Conservation (phyloP, 2,113 vertebrate species). For the Pyrgilauda ruficollis region DNA sequence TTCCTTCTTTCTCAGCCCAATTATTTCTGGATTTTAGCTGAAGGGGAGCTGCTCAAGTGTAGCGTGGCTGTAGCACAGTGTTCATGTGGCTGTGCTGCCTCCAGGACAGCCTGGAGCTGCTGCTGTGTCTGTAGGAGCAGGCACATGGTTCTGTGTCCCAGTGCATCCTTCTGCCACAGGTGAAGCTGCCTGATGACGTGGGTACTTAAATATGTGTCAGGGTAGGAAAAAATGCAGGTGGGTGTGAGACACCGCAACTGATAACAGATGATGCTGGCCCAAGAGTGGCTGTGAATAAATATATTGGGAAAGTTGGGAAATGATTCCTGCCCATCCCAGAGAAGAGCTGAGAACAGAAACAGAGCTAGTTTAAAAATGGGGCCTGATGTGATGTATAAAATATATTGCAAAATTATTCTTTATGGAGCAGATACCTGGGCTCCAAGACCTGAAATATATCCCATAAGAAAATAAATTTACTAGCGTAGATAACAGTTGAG, state of each 20-base stretch:
- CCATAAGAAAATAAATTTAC: background rate
- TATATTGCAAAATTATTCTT: background rate
- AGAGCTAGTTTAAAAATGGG: background rate
- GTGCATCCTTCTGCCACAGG: background rate
- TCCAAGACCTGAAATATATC: background rate
- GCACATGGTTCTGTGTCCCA: background rate
- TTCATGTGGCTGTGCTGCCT: background rate
- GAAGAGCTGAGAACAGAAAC: background rate
- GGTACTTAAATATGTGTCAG: background rate
- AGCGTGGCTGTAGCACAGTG: background rate
- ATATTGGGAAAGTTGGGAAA: background rate
- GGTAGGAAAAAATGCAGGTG: conserved; percentile 35
- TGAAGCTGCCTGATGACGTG: background rate
- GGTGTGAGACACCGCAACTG: conserved; percentile 9
- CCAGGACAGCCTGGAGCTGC: background rate
- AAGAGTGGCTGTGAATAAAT: conserved; percentile 1
- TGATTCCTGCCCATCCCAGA: background rate
- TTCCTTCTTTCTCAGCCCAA: background rate
- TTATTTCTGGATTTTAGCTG: background rate
- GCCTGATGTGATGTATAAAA: background rate
- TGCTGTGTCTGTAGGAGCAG: background rate
- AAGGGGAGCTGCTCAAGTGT: background rate
- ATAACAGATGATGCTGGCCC: conserved; percentile 9
- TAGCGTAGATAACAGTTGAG: background rate
- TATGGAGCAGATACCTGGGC: background rate